These are phyloP conservation scores for Melanocharis versteri DNA, from an alignment of 2,113 vertebrate genomes.

Conservation along the genomic window DNA sequence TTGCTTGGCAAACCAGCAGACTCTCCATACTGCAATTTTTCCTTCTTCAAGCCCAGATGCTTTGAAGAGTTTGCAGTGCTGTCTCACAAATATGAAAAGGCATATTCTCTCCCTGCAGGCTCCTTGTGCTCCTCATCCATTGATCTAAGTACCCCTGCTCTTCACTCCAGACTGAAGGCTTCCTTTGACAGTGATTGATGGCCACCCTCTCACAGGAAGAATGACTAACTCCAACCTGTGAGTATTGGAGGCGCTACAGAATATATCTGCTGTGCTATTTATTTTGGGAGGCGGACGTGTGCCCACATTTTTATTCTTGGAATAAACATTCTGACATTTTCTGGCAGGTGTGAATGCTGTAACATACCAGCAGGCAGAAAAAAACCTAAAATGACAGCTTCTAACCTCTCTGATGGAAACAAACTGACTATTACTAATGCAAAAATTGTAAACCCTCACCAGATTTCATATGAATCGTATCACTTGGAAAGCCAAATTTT, in stretches of 20 bases:
- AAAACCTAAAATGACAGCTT: constrained; percentile 8
- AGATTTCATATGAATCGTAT: constrained; percentile 7
- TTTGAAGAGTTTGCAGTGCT: not conserved
- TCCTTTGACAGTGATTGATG: constrained; percentile 46
- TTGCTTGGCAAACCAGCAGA: constrained; percentile 32
- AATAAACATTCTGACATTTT: constrained; percentile 68
- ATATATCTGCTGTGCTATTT: constrained; percentile 46
- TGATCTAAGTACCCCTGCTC: not conserved
- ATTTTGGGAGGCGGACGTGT: constrained; percentile 49
- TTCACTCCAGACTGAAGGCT: not conserved
- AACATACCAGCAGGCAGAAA: constrained; percentile 19
- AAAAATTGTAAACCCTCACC: constrained; percentile 12
- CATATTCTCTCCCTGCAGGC: not conserved
- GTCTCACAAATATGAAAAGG: not conserved
- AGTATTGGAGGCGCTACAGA: not conserved
- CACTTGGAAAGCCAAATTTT: not conserved
- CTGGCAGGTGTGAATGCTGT: constrained; percentile 63
- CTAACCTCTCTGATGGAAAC: constrained; percentile 36
- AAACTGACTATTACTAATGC: constrained; percentile 34
- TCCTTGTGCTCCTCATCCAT: not conserved
- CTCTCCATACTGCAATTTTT: not conserved
- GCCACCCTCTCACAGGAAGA: constrained; percentile 56
- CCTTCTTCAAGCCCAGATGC: not conserved
- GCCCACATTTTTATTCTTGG: constrained; percentile 62
- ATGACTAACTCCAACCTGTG: constrained; percentile 51